A percentile compares a stretch with the other conserved stretches of the same genome.
Evolutionary conservation across 2,113 vertebrate genomes (phyloP).

Genomic region (Upupa epops): DNA sequence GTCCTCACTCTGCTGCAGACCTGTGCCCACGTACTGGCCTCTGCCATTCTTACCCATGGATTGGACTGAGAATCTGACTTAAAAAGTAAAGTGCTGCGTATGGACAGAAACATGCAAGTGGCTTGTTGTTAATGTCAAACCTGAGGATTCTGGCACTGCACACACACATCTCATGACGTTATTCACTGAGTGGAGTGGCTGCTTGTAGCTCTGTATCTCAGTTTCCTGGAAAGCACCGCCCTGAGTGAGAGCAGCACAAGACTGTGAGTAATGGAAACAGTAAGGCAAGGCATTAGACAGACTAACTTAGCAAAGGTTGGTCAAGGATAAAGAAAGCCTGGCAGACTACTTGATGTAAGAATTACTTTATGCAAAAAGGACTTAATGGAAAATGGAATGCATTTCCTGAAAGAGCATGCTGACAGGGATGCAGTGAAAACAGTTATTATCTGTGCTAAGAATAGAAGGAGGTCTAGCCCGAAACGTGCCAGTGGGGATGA

Average conservation of each 20-base stretch:
- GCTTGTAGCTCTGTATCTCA: background rate
- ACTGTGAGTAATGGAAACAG: background rate
- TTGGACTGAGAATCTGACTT: background rate
- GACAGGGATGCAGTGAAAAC: constrained; percentile 21
- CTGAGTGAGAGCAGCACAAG: background rate
- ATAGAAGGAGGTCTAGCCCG: constrained; percentile 1
- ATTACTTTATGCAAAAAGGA: background rate
- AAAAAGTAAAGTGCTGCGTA: background rate
- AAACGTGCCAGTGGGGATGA: background rate
- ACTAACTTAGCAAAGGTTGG: background rate
- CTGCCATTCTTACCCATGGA: background rate
- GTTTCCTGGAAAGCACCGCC: constrained; percentile 1
- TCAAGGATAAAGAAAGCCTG: background rate
- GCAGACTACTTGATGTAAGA: background rate
- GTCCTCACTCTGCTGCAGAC: background rate
- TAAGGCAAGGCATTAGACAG: background rate
- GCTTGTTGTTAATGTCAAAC: background rate
- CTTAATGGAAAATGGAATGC: constrained; percentile 22
- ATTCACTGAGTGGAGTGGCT: background rate
- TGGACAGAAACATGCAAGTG: background rate
- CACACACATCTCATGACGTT: background rate
- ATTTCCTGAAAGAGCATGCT: constrained; percentile 29
- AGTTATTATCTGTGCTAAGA: constrained; percentile 9
- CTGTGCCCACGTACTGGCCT: background rate
- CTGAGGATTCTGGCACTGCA: background rate